Evolutionary conservation across 2,797 vertebrate species (phyloP).

Genomic region (Sebastes matsubarae): DNA sequence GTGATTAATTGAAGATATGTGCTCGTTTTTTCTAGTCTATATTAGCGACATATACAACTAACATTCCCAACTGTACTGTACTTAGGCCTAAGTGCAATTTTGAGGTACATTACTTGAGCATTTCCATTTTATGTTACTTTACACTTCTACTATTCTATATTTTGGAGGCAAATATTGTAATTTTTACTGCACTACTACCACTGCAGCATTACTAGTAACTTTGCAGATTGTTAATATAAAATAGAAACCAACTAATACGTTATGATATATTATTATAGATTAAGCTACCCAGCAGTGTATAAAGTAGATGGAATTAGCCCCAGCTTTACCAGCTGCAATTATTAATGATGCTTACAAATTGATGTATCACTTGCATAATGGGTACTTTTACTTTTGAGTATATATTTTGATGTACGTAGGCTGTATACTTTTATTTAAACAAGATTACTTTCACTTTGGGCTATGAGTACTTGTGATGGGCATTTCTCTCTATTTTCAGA

Average conservation of each 20-base stretch:
- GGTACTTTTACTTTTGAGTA: not conserved
- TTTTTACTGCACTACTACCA: not conserved
- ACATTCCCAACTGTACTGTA: not conserved
- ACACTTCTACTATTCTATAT: not conserved
- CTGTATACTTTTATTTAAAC: not conserved
- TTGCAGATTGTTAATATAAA: not conserved
- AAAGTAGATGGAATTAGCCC: not conserved
- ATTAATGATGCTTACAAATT: not conserved
- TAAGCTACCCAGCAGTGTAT: not conserved
- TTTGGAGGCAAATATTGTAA: not conserved
- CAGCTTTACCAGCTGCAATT: not conserved
- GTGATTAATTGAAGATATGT: not conserved
- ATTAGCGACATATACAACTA: not conserved
- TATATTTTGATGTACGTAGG: not conserved
- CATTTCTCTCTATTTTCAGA: not conserved
- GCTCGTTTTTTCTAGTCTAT: not conserved
- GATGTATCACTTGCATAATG: not conserved
- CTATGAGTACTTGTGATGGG: not conserved
- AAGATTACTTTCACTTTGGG: not conserved
- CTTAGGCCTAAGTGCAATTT: not conserved
- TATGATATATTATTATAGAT: not conserved
- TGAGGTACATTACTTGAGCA: not conserved
- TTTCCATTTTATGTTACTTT: not conserved
- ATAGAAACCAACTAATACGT: not conserved
- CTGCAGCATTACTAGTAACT: not conserved